These are phyloP conservation scores for Drosophila macrospina DNA, from an alignment of 2,888 invertebrate genomes.

Conservation along the genomic window DNA sequence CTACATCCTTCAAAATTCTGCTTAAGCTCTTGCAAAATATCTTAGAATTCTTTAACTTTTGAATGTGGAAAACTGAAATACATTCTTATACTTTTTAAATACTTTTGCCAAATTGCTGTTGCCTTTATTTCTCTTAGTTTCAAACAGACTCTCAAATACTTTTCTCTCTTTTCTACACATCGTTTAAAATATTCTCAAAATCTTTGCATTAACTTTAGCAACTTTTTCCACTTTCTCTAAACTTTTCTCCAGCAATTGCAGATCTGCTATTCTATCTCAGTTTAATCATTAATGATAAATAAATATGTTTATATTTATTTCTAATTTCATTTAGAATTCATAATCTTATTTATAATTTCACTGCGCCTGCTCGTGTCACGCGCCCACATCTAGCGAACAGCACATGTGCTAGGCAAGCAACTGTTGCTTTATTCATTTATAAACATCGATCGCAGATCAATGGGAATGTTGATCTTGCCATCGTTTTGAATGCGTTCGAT, in stretches of 20 bases:
- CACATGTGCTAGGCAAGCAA: constrained; percentile 1
- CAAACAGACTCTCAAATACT: no score
- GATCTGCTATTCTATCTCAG: no score
- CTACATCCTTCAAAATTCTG: neutral
- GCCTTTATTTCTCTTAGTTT: no score
- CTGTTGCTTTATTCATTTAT: constrained; percentile 5
- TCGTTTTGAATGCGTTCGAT: constrained; percentile 28
- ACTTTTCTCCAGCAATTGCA: no score
- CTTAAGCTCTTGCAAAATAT: neutral
- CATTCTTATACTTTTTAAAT: neutral
- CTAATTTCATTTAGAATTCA: neutral
- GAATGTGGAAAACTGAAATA: neutral
- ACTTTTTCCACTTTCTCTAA: no score
- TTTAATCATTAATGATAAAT: no score
- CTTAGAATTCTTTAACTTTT: neutral
- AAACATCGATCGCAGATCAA: constrained; percentile 10
- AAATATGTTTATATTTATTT: neutral
- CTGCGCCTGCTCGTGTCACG: constrained; percentile 40
- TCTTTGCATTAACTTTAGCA: no score
- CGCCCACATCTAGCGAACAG: constrained; percentile 10
- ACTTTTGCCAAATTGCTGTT: no score
- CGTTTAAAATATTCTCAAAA: no score
- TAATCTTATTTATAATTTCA: neutral
- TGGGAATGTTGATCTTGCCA: constrained; percentile 25
- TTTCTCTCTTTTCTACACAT: no score